Conservation (phyloP, 2,888 invertebrate species). For the Machimus rusticus region DNA sequence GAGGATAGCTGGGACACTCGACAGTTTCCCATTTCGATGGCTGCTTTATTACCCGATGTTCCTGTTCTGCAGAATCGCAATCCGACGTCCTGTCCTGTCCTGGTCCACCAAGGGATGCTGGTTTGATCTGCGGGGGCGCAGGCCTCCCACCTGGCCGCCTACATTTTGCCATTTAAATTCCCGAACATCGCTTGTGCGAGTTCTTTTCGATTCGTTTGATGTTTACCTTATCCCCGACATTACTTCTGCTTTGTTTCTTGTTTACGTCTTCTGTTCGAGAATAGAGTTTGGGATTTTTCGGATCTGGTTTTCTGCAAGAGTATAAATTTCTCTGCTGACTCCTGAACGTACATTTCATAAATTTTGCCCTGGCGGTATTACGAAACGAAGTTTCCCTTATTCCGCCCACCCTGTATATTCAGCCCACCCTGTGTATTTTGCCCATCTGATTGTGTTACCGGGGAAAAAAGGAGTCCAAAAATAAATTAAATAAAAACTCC, state of each 20-base stretch:
- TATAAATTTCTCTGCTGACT: neutral
- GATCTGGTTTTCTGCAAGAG: neutral
- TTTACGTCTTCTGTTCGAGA: neutral
- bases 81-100: neutral
- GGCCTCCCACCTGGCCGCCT: neutral
- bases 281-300: neutral
- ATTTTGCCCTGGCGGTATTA: neutral
- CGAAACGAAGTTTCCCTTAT: neutral
- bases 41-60: slow-evolving; percentile 23
- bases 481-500: neutral
- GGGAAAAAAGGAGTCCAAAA: neutral
- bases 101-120: neutral
- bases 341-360: neutral
- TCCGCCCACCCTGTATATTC: neutral
- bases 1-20: neutral
- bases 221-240: slow-evolving; percentile 1
- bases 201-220: slow-evolving; percentile 14
- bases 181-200: neutral
- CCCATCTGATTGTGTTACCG: neutral
- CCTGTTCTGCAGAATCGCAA: neutral
- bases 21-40: slow-evolving; percentile 7
- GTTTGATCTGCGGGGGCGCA: neutral
- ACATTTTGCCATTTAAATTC: neutral
- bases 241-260: neutral
- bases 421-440: neutral